Percentiles rank a stretch among this genome's conserved stretches.
These are phyloP conservation scores for Dicyrtoma fusca DNA, from an alignment of 2,888 invertebrate genomes.

Conservation along the genomic window DNA sequence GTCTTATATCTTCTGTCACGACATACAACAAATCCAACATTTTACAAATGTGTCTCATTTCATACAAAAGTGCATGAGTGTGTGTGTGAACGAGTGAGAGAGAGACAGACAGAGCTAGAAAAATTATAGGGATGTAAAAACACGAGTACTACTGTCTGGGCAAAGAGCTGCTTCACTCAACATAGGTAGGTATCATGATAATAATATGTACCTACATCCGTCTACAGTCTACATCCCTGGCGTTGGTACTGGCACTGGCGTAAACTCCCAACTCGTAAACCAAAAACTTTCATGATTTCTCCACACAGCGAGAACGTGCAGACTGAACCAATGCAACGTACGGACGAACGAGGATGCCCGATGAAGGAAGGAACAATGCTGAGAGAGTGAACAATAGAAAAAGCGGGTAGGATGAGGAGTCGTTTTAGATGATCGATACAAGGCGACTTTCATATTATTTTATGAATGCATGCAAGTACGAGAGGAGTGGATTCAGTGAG, in stretches of 20 bases:
- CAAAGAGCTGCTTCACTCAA: too few relatives aligned
- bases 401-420: constrained; percentile 24
- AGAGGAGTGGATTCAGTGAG: neutral
- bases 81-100: constrained; percentile 1
- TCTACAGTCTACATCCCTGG: neutral
- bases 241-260: neutral
- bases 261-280: constrained; percentile 1
- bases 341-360: neutral
- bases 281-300: neutral
- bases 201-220: neutral
- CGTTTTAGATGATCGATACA: constrained; percentile 19
- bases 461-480: neutral
- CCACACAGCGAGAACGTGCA: too few relatives aligned
- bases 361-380: constrained; percentile 19
- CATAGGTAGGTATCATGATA: too few relatives aligned
- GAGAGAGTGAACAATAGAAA: constrained; percentile 23
- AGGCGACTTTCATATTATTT: neutral
- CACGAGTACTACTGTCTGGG: neutral
- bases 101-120: neutral
- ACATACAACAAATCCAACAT: constrained; percentile 15
- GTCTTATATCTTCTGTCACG: constrained; percentile 19
- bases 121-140: constrained; percentile 13
- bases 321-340: too few relatives aligned
- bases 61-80: neutral
- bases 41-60: constrained; percentile 26